Percentiles rank a stretch among this genome's conserved stretches.
Conservation (phyloP, 2,888 invertebrate species). For the Pandemis heparana region DNA sequence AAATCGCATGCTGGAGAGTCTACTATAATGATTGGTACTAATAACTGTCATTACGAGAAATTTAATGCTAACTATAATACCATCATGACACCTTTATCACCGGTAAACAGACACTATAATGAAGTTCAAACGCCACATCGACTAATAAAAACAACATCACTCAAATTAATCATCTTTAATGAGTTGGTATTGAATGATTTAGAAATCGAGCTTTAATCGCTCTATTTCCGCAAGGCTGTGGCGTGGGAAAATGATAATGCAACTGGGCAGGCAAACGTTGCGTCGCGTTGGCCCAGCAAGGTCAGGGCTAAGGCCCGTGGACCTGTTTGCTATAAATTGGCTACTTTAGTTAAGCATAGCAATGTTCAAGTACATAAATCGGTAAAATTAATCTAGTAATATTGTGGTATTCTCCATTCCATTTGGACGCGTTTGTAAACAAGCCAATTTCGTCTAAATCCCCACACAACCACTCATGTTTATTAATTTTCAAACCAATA, state of each 20-base stretch:
- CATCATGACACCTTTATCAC: too few relatives aligned
- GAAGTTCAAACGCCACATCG: neutral
- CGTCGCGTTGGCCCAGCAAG: conserved; percentile 2
- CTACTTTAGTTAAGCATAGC: neutral
- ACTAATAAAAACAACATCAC: neutral
- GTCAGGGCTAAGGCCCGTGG: conserved; percentile 11
- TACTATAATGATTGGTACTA: too few relatives aligned
- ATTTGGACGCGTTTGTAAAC: too few relatives aligned
- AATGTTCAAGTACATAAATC: neutral
- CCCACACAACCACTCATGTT: too few relatives aligned
- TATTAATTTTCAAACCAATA: too few relatives aligned
- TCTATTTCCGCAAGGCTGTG: conserved; percentile 11
- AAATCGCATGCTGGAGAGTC: too few relatives aligned
- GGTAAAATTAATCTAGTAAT: too few relatives aligned
- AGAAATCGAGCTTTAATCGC: conserved; percentile 4
- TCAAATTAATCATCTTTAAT: conserved; percentile 14
- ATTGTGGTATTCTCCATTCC: too few relatives aligned
- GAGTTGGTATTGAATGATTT: conserved; percentile 9
- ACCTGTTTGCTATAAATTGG: neutral
- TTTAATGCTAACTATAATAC: too few relatives aligned
- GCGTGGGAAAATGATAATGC: conserved; percentile 33
- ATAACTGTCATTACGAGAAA: too few relatives aligned
- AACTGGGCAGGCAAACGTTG: conserved; percentile 12
- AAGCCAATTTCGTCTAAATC: too few relatives aligned
- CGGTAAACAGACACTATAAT: too few relatives aligned